These are phyloP conservation scores for Aethina tumida DNA, from an alignment of 1,140 invertebrate genomes.

Conservation along the genomic window DNA sequence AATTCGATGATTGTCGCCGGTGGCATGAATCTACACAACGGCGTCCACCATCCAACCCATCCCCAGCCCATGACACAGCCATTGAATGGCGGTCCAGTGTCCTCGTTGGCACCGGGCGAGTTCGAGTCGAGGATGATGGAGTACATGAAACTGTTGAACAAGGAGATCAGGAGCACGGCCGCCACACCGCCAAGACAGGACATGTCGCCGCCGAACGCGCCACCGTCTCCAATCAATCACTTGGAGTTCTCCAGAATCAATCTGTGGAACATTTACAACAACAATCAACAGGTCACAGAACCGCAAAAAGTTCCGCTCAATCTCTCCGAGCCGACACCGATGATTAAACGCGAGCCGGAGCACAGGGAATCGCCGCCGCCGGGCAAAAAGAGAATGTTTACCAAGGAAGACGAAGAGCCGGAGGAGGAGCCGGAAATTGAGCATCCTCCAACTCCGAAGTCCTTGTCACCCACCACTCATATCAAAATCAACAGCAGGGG, in stretches of 20 bases:
- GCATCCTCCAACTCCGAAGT: neutral
- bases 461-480: constrained; percentile 52
- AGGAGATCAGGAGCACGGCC: constrained; percentile 38
- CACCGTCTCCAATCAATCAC: constrained; percentile 49
- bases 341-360: constrained; percentile 53
- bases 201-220: constrained; percentile 45
- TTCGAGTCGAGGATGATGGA: constrained; percentile 67
- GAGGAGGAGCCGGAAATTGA: neutral
- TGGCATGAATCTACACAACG: constrained; percentile 41
- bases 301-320: constrained; percentile 52
- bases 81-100: constrained; percentile 28
- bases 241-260: constrained; percentile 66
- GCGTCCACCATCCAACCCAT: constrained; percentile 42
- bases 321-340: constrained; percentile 42
- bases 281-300: constrained; percentile 42
- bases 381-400: constrained; percentile 50
- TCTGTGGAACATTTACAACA: constrained; percentile 74
- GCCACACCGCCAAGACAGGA: constrained; percentile 43
- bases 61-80: constrained; percentile 36
- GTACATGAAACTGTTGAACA: constrained; percentile 59
- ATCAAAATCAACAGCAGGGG: constrained; percentile 86
- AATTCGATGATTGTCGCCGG: constrained; percentile 39
- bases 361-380: constrained; percentile 42
- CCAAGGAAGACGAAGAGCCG: constrained; percentile 35
- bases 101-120: constrained; percentile 48